Conservation (phyloP, 2,888 invertebrate genomes). For the Pristionchus exspectatus region DNA sequence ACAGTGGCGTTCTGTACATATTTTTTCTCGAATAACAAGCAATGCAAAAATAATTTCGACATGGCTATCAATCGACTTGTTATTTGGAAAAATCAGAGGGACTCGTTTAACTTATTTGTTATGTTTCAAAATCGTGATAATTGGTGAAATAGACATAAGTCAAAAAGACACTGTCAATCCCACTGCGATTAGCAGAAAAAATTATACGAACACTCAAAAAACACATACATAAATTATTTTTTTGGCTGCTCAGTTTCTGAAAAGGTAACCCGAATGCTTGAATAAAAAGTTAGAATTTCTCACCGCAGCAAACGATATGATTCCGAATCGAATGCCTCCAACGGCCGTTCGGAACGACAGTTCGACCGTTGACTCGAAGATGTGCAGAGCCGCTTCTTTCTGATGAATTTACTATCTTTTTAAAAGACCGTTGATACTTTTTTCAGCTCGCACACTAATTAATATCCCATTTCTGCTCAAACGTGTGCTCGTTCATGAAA, state of each 20-base stretch:
- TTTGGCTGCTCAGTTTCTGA: too few species aligned
- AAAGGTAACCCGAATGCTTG: not conserved
- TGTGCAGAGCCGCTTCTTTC: conserved; percentile 53
- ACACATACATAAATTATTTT: not conserved
- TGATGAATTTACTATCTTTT: conserved; percentile 30
- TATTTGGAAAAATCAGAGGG: too few species aligned
- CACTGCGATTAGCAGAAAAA: not conserved
- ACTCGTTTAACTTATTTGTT: too few species aligned
- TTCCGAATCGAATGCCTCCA: conserved; percentile 56
- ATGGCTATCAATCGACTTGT: too few species aligned
- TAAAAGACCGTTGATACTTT: too few species aligned
- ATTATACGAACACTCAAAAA: not conserved
- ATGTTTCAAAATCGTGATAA: too few species aligned
- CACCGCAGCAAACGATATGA: conserved; percentile 58
- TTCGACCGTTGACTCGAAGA: conserved; percentile 37
- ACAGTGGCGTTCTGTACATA: conserved; percentile 55
- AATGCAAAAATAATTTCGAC: not conserved
- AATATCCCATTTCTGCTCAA: not conserved
- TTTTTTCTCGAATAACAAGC: not conserved
- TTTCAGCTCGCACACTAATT: not conserved
- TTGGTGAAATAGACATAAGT: too few species aligned
- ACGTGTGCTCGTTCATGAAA: too few species aligned
- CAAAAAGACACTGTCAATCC: too few species aligned
- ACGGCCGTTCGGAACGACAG: not conserved
- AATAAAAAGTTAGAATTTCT: not conserved